Base-by-base conservation (phyloP, 2,797 vertebrate genomes). In the Scolopax rusticola region DNA sequence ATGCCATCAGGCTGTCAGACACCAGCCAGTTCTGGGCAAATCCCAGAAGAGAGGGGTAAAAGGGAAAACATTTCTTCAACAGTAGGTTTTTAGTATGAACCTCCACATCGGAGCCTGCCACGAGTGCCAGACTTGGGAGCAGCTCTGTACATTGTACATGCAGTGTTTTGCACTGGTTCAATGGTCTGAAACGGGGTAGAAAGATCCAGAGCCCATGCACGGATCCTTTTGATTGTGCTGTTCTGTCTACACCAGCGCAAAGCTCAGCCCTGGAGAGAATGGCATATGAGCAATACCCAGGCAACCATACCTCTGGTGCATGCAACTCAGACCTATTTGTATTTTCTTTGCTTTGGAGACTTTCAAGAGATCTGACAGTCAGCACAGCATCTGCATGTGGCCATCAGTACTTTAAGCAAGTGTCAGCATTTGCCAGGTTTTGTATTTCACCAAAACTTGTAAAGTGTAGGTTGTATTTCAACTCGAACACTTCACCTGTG, bases 1-100 rank as follows among this genome's bases (percentile, higher is more conserved):
- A 90, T 71, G 90, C 41, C 89, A 83, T 90, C 83, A 69, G 64
- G 87, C 69, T 65, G 78, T 76, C 78, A 85, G 84, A 85, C 50
- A 95, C 33, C 30, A 87, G 75, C 33, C 50, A 70, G 27, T 94
- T 73, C 80, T 71, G 64, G 64, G 47, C 41, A 92, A 85, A 90
- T 57, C 78, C 68, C 68, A 71, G 50, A n/a, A 70, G 40, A 90
- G 14, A 81, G 9, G 36, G 25, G 75, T 30, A 83, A 89, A 90
- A 91, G 18, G 24, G 54, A 71, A 84, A 84, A 40, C 33, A 77
- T 54, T 90, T 74, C 51, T 51, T 74, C 10, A 94, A 59, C 18
- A 40, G n/a, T 23, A 71, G 33, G 24, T 28, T 83, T 96, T 94
- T 41, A 57, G 43, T 40, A 51, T 18, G 33, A 76, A 54, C 6